A percentile compares a stretch with the other conserved stretches of the same genome.
These are phyloP conservation scores for Erynnis tages DNA, from an alignment of 2,888 invertebrate species.

Conservation along the genomic window DNA sequence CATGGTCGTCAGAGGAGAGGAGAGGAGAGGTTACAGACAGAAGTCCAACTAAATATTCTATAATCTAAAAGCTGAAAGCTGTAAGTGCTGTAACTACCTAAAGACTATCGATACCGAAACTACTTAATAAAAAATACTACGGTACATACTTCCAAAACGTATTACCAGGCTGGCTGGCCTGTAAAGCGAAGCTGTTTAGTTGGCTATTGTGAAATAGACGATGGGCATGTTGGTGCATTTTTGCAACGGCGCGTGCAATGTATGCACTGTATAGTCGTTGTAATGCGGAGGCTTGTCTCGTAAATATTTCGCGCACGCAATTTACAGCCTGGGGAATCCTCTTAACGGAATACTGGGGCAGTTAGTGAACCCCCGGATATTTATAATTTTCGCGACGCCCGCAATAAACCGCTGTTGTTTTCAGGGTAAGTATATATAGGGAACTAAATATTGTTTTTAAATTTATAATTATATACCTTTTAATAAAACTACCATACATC, in stretches of 20 bases:
- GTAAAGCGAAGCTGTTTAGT: slow-evolving; percentile 39
- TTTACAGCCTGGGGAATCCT: slow-evolving; percentile 78
- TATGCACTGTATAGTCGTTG: slow-evolving; percentile 56
- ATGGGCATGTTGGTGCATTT: slow-evolving; percentile 47
- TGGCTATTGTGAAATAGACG: slow-evolving; percentile 36
- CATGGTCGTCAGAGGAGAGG: too few relatives aligned
- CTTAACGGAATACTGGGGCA: slow-evolving; percentile 76
- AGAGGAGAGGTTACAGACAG: too few relatives aligned
- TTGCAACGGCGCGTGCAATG: slow-evolving; percentile 56
- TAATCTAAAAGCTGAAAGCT: too few relatives aligned
- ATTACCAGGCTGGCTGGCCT: slow-evolving; percentile 8
- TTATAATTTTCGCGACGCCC: slow-evolving; percentile 64
- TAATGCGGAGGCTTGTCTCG: slow-evolving; percentile 76
- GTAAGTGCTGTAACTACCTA: too few relatives aligned
- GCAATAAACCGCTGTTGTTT: slow-evolving; percentile 56
- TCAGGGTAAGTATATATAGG: slow-evolving; percentile 24
- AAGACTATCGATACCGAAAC: neutral
- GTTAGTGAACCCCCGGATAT: slow-evolving; percentile 70
- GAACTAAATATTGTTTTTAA: neutral
- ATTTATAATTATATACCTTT: too few relatives aligned
- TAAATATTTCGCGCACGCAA: slow-evolving; percentile 77
- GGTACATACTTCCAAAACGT: slow-evolving; percentile 12
- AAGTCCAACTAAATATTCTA: too few relatives aligned
- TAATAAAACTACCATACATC: too few relatives aligned
- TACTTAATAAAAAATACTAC: neutral